These are phyloP conservation scores for Cassiopea andromeda DNA, from an alignment of 30 jellyfish, hydroid and myxozoan species.

Conservation along the genomic window DNA sequence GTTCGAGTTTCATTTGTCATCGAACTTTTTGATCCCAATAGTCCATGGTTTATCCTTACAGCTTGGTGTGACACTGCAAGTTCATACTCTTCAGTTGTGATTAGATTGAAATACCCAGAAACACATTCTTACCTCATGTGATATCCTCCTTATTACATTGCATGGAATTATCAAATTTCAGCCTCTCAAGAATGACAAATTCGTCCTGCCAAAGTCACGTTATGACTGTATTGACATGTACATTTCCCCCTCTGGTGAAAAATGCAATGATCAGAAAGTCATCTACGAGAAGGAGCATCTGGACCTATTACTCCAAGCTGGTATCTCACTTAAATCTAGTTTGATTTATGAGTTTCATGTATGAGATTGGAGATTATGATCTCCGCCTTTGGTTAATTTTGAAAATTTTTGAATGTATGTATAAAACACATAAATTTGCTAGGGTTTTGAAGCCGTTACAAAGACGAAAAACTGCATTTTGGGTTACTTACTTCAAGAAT, in stretches of 20 bases:
- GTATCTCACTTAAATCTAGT: conserved; percentile 7
- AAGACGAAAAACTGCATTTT: too few relatives aligned
- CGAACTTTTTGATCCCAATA: too few relatives aligned
- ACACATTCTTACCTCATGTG: too few relatives aligned
- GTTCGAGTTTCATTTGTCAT: too few relatives aligned
- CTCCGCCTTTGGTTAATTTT: background rate
- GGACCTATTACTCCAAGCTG: conserved; percentile 88
- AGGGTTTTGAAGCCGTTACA: too few relatives aligned
- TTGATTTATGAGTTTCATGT: background rate
- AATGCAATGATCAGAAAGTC: conserved; percentile 82
- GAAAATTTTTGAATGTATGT: too few relatives aligned
- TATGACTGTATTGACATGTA: conserved; percentile 98
- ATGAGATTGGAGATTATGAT: background rate
- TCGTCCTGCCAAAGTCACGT: conserved; percentile 90
- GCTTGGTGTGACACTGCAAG: too few relatives aligned
- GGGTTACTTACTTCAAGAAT: too few relatives aligned
- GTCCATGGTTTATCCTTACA: too few relatives aligned
- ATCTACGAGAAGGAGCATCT: conserved; percentile 83
- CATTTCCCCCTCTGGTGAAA: conserved; percentile 73
- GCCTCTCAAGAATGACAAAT: conserved; percentile 85
- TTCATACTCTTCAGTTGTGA: too few relatives aligned
- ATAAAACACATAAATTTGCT: too few relatives aligned
- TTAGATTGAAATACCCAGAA: too few relatives aligned
- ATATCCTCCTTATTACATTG: background rate
- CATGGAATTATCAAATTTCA: background rate